Evolutionary conservation across 2,113 vertebrate species (phyloP).

Genomic region (Delphinus delphis): DNA sequence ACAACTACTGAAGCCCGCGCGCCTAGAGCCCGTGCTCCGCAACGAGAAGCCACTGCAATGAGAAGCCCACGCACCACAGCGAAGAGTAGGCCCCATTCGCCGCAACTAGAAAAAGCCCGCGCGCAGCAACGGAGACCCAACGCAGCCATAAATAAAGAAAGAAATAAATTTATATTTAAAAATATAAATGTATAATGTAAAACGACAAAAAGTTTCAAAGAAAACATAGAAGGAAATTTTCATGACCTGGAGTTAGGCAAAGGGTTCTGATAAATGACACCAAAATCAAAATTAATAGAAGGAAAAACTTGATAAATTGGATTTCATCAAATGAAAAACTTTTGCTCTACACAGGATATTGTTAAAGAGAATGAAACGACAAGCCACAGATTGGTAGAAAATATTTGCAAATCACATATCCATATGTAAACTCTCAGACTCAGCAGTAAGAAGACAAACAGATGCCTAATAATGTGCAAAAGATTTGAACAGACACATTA

Average conservation of each 20-base stretch:
- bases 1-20: too few relatives aligned
- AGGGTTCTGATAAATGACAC: neutral
- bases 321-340: neutral
- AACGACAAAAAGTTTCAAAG: neutral
- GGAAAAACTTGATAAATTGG: neutral
- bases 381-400: neutral
- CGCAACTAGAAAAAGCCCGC: too few relatives aligned
- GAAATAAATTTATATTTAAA: too few relatives aligned
- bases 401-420: neutral
- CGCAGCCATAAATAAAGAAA: too few relatives aligned
- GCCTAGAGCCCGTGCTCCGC: too few relatives aligned
- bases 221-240: neutral
- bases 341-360: neutral
- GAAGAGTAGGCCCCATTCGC: too few relatives aligned
- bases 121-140: too few relatives aligned
- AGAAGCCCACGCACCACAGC: too few relatives aligned
- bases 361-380: neutral
- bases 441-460: neutral
- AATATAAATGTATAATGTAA: neutral
- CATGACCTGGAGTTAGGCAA: neutral
- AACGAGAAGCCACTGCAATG: accelerated
- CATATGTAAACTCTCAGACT: neutral
- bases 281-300: neutral
- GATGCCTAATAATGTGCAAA: neutral
- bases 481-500: neutral